phyloP scores from a whole-genome alignment of 2,113 vertebrate genomes.

The Lanius collurio region DNA sequence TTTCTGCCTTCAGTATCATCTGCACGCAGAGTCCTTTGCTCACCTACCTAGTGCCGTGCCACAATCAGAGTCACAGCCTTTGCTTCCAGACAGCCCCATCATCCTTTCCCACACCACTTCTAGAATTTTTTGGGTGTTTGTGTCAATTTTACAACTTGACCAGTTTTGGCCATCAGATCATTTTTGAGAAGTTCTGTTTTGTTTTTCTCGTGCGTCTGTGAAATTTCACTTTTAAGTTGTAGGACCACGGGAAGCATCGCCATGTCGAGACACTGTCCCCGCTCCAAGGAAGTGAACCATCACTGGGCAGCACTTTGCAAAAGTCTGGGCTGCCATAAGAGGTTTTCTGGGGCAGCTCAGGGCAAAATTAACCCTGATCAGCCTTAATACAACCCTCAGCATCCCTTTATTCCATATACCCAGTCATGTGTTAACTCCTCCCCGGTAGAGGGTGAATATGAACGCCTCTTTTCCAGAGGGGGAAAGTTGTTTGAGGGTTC shows the following conservation, averaged over 20 bases:
- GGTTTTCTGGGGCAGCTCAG: neutral
- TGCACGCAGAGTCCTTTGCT: neutral
- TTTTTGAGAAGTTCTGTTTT: neutral
- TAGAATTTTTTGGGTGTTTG: neutral
- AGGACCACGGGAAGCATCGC: neutral
- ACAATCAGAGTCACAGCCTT: neutral
- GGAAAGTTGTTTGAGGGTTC: neutral
- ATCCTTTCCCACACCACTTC: neutral
- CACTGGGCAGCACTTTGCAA: neutral
- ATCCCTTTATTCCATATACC: neutral
- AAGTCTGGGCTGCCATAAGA: neutral
- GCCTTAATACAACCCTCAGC: neutral
- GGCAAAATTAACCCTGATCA: neutral
- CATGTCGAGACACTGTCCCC: neutral
- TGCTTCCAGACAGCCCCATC: neutral
- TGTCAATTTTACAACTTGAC: too few relatives aligned
- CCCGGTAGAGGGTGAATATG: neutral
- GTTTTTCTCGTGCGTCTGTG: neutral
- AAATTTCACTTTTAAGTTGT: fast-evolving
- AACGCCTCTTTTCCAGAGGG: neutral
- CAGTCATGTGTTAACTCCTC: neutral
- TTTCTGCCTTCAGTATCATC: neutral
- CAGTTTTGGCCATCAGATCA: fast-evolving
- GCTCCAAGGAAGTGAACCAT: fast-evolving
- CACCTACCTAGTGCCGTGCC: neutral